phyloP scores from a whole-genome alignment of 2,888 invertebrate species.

The Orthosia incerta region DNA sequence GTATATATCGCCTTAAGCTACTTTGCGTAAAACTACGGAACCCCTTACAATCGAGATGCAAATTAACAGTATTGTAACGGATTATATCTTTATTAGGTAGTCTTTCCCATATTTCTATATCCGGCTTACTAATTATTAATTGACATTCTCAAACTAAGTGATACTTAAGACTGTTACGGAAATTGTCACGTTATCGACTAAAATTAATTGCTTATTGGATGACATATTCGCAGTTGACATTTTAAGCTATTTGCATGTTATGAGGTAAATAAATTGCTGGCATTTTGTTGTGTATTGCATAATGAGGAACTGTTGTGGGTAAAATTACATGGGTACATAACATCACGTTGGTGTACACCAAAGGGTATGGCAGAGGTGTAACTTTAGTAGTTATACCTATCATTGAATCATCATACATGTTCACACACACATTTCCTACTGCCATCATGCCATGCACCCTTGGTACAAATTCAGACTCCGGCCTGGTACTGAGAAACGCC shows the following conservation, averaged over 20 bases:
- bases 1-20: no score
- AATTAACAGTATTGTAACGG: conserved; percentile 7
- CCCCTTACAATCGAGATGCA: not conserved
- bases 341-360: not conserved
- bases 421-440: no score
- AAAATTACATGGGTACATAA: not conserved
- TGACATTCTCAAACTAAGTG: not conserved
- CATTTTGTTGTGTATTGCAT: not conserved
- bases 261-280: not conserved
- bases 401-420: no score
- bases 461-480: no score
- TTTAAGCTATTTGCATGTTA: conserved; percentile 25
- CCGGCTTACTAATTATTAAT: conserved; percentile 34
- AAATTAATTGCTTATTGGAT: conserved; percentile 8
- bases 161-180: conserved; percentile 18
- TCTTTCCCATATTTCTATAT: conserved; percentile 17
- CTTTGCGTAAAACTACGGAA: not conserved
- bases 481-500: no score
- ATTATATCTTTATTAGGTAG: not conserved
- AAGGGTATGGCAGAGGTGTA: not conserved
- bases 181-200: conserved; percentile 21
- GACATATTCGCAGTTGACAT: conserved; percentile 12
- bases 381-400: no score
- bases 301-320: not conserved
- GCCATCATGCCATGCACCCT: no score